Conservation (phyloP, 2,888 invertebrate species). For the Petrolisthes manimaculis region DNA sequence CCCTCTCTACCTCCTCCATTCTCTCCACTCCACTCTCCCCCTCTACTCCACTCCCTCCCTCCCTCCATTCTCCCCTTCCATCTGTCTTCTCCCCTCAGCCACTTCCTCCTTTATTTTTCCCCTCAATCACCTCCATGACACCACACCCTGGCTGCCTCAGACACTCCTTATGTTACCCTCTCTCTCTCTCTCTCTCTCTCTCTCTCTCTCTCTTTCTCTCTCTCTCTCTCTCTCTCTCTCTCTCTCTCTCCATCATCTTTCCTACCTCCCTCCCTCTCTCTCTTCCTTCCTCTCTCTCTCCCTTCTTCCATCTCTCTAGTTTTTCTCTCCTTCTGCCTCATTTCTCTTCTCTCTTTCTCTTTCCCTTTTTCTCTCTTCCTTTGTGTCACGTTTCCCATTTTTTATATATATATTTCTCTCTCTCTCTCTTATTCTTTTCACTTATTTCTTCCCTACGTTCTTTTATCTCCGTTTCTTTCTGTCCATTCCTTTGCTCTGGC, state of each 20-base stretch:
- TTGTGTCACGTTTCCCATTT: not conserved
- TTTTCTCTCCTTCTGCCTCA: not conserved
- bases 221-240: not conserved
- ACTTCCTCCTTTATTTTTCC: constrained; percentile 1
- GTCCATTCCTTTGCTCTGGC: not conserved
- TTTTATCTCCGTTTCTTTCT: not conserved
- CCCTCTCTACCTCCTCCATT: not conserved
- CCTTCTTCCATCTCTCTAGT: not conserved
- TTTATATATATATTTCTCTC: not conserved
- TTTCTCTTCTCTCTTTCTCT: not conserved
- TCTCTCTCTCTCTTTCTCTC: not conserved
- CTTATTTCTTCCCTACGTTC: not conserved
- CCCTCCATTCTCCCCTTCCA: not conserved
- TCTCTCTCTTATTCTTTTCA: not conserved
- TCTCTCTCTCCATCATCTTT: not conserved
- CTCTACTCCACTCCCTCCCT: not conserved
- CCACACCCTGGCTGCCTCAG: not conserved
- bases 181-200: not conserved
- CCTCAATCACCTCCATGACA: not conserved
- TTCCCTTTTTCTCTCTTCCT: not conserved
- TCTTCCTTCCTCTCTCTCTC: not conserved
- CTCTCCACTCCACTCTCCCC: not conserved
- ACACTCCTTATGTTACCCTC: not conserved
- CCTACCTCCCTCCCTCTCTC: not conserved
- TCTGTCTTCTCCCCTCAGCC: not conserved